A percentile compares a stretch with the other conserved stretches of the same genome.
These are phyloP conservation scores for Sialia sialis DNA, from an alignment of 2,113 vertebrate genomes.

Conservation along the genomic window DNA sequence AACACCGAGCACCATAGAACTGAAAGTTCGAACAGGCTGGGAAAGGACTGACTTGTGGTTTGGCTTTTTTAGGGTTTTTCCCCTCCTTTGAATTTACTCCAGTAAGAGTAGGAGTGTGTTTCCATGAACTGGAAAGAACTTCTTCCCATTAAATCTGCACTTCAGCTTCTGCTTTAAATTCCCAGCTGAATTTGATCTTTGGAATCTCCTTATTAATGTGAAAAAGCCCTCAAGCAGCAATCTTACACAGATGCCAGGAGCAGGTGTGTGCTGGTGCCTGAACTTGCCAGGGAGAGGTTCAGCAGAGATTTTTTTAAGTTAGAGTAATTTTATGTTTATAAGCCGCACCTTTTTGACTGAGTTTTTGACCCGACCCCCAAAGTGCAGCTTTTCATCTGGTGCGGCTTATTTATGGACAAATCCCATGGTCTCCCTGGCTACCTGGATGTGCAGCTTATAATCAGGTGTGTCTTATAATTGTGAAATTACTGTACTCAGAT, in stretches of 20 bases:
- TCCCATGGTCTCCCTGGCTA: too few relatives aligned
- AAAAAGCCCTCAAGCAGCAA: not conserved
- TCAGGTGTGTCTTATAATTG: too few relatives aligned
- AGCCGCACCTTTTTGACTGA: too few relatives aligned
- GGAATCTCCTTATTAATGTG: not conserved
- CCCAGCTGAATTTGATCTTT: not conserved
- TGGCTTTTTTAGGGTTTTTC: accelerated
- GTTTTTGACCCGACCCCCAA: too few relatives aligned
- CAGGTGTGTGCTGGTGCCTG: not conserved
- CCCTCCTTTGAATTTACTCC: not conserved
- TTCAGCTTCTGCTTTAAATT: not conserved
- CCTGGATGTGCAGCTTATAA: too few relatives aligned
- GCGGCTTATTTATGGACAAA: too few relatives aligned
- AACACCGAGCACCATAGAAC: not conserved
- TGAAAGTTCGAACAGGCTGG: not conserved
- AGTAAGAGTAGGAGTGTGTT: not conserved
- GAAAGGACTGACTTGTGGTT: not conserved
- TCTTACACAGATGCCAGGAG: not conserved
- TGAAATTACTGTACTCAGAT: too few relatives aligned
- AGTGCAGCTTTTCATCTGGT: too few relatives aligned
- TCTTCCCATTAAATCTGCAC: not conserved
- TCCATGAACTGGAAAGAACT: not conserved
- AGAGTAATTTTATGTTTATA: too few relatives aligned
- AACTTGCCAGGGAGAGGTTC: not conserved
- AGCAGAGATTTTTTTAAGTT: not conserved